Percentiles rank a stretch among this genome's conserved stretches.
These are phyloP conservation scores for Augochlora pura DNA, from an alignment of 1,140 invertebrate genomes.

Conservation along the genomic window DNA sequence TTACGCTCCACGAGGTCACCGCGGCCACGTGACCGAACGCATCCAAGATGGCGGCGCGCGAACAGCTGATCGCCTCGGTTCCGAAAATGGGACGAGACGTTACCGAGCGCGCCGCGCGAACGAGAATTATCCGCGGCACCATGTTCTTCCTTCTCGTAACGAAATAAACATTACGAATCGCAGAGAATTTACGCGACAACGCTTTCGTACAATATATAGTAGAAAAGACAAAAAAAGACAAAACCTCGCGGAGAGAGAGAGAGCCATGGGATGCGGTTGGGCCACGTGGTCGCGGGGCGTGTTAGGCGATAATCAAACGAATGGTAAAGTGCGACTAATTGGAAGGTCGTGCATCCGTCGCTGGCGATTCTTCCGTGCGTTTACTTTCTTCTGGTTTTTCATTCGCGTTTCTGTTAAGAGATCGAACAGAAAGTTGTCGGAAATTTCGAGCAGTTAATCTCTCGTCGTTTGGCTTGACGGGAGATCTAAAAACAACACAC, in stretches of 20 bases:
- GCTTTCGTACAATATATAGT: background rate
- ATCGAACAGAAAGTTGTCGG: background rate
- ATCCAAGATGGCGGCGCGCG: conserved; percentile 10
- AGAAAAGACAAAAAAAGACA: background rate
- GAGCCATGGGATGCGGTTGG: background rate
- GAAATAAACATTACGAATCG: background rate
- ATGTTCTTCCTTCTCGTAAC: background rate
- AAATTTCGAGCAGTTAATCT: background rate
- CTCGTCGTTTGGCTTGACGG: too few species aligned
- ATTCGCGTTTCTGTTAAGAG: background rate
- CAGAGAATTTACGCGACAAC: background rate
- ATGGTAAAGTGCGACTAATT: background rate
- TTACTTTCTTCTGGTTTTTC: background rate
- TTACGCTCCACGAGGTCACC: background rate
- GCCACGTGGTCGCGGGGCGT: conserved; percentile 7
- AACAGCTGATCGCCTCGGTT: conserved; percentile 21
- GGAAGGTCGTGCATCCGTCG: conserved; percentile 9
- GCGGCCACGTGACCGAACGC: background rate
- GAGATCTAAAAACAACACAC: too few species aligned
- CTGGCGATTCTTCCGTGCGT: background rate
- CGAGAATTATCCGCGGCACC: background rate
- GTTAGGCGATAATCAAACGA: conserved; percentile 8
- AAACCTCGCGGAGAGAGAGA: background rate
- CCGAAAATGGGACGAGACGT: background rate
- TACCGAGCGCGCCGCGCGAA: background rate